Percentiles rank a stretch among this genome's conserved stretches.
These are phyloP conservation scores for Oceanites oceanicus DNA, from an alignment of 2,113 vertebrate genomes.

Conservation along the genomic window DNA sequence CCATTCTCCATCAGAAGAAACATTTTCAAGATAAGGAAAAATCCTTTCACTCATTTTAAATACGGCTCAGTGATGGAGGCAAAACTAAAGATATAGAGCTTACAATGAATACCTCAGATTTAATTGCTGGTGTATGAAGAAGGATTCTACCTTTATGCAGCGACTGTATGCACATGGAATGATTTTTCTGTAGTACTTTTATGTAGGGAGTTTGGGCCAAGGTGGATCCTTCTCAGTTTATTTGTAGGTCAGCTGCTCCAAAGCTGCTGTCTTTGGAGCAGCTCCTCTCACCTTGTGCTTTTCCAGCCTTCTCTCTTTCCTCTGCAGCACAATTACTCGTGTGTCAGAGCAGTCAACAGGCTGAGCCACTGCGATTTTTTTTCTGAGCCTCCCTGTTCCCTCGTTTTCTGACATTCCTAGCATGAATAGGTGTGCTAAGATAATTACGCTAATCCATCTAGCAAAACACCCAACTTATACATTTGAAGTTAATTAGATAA, in stretches of 20 bases:
- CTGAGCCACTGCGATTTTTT: constrained; percentile 14
- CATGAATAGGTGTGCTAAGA: constrained; percentile 43
- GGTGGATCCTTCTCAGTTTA: not conserved
- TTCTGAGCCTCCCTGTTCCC: constrained; percentile 2
- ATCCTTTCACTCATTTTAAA: constrained; percentile 31
- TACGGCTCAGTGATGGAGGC: not conserved
- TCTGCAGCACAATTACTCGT: not conserved
- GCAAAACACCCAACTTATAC: constrained; percentile 57
- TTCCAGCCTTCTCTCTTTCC: not conserved
- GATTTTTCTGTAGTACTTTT: not conserved
- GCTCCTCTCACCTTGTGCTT: not conserved
- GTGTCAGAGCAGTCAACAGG: constrained; percentile 39
- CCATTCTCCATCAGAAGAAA: not conserved
- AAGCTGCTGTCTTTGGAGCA: constrained; percentile 4
- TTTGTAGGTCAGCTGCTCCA: not conserved
- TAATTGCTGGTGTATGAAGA: not conserved
- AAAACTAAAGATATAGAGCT: not conserved
- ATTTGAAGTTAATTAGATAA: constrained; percentile 66
- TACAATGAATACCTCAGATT: not conserved
- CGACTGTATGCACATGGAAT: not conserved
- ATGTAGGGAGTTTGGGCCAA: not conserved
- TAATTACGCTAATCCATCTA: constrained; percentile 67
- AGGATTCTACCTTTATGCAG: not conserved
- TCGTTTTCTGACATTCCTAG: constrained; percentile 48
- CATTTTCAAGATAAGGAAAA: constrained; percentile 18